Conservation (phyloP, 2,113 vertebrate genomes). For the Hucho hucho region DNA sequence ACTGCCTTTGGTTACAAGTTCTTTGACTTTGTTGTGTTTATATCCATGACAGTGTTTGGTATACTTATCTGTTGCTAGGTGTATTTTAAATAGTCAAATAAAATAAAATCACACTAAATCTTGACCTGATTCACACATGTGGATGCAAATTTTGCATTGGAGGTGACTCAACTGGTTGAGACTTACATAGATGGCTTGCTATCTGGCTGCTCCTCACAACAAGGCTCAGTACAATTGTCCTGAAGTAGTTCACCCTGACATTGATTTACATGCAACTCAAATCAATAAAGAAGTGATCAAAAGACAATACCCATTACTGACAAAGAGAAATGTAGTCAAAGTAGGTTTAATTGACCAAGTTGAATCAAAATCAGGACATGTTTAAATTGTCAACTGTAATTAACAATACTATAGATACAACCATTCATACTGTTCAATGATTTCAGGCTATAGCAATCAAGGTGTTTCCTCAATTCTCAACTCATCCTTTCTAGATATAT, state of each 20-base stretch:
- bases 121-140: too few relatives aligned
- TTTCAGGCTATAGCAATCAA: constrained; percentile 41
- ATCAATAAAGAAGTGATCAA: neutral
- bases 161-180: too few relatives aligned
- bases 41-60: too few relatives aligned
- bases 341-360: constrained; percentile 60
- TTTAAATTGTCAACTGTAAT: constrained; percentile 42
- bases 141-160: too few relatives aligned
- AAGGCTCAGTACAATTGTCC: too few relatives aligned
- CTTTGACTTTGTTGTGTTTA: too few relatives aligned
- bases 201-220: too few relatives aligned
- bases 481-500: constrained; percentile 73
- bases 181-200: too few relatives aligned
- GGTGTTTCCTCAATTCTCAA: constrained; percentile 47
- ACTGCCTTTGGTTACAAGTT: too few relatives aligned
- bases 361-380: constrained; percentile 54
- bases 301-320: neutral
- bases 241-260: neutral
- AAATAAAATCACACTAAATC: too few relatives aligned
- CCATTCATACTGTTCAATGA: constrained; percentile 37
- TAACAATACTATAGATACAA: constrained; percentile 50
- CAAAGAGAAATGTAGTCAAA: constrained; percentile 23
- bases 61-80: too few relatives aligned
- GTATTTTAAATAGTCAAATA: too few relatives aligned
- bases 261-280: neutral